Evolutionary conservation across 2,113 vertebrate genomes (phyloP), one percentile per base, ranked within the genome.

Genomic region (Platycercus adscitus): DNA sequence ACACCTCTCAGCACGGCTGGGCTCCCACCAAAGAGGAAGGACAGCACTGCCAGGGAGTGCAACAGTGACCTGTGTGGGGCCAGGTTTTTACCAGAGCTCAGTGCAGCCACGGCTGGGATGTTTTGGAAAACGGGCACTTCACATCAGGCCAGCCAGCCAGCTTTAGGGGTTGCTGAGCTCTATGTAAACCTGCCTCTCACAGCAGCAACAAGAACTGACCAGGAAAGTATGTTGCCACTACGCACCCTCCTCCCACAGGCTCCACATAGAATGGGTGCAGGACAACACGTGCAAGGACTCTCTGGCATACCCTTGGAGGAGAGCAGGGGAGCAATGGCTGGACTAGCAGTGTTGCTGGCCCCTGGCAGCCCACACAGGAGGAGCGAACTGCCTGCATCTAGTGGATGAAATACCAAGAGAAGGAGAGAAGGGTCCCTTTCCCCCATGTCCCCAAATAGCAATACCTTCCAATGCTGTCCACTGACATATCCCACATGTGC

Each of bases 301-400:
- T 31, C 33, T 9, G 3, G 28, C 15, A 46, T 29, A 39, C 17
- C 49, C 17, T 31, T 44, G 29, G 19, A 63, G 23, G 20, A 35
- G 5, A 35, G 33, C 37, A 20, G 17, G 10, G 20, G 13, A 28
- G 6, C 17, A 58, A 58, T 13, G 37, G 53, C 19, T 80, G 47
- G 47, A 73, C 5, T 17, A 58, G 17, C 2, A 4, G 28, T 0
- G 0, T 26, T 64, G 43, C 70, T 77, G 64, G 33, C 33, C 16
- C 28, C 56, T 56, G 64, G 26, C 56, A 56, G 35, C 19, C 37
- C 50, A 50, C 56, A 16, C 11, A 65, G 33, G 6, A 66, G n/a
- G 28, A 75, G 18, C 0, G 0, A 70, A 20, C 20, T 1, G 1
- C 56, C 55, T 28, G 24, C 1, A 0, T 65, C 43, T 86, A 44